phyloP scores from a whole-genome alignment of 2,113 vertebrate genomes.

The Antechinus flavipes region DNA sequence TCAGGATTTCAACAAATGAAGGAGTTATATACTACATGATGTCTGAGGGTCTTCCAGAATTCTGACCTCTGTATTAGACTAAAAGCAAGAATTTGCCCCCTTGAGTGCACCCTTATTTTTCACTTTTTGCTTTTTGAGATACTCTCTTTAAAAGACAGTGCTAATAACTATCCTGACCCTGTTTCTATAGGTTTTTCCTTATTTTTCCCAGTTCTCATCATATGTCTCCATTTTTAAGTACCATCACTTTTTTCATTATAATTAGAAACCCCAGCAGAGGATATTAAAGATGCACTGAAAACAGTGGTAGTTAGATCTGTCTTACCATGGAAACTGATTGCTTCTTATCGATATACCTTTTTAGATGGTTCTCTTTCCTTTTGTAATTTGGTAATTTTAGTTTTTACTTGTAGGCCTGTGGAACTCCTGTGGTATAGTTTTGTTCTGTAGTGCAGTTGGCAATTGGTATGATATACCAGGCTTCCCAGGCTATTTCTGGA shows the following conservation, averaged over 20 bases:
- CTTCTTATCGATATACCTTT: background rate
- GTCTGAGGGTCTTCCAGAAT: background rate
- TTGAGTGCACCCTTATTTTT: background rate
- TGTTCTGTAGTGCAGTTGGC: background rate
- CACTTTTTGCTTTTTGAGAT: background rate
- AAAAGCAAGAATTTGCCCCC: background rate
- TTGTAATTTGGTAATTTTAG: no score
- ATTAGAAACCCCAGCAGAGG: conserved; percentile 44
- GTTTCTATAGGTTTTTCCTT: background rate
- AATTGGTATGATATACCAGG: background rate
- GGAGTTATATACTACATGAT: background rate
- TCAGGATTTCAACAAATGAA: background rate
- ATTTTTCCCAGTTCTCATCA: background rate
- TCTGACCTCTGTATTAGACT: background rate
- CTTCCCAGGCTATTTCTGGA: background rate
- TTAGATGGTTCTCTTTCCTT: background rate
- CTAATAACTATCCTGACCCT: background rate
- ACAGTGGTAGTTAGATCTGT: accelerated
- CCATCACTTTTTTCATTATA: background rate
- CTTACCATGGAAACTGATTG: accelerated
- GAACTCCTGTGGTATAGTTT: background rate
- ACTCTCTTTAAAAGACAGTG: background rate
- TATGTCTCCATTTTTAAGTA: background rate
- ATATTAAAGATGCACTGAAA: background rate
- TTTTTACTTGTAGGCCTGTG: background rate